Percentiles rank a stretch among this genome's conserved stretches.
phyloP scores from a whole-genome alignment of 2,113 vertebrate species.

The Tringa solitaria region DNA sequence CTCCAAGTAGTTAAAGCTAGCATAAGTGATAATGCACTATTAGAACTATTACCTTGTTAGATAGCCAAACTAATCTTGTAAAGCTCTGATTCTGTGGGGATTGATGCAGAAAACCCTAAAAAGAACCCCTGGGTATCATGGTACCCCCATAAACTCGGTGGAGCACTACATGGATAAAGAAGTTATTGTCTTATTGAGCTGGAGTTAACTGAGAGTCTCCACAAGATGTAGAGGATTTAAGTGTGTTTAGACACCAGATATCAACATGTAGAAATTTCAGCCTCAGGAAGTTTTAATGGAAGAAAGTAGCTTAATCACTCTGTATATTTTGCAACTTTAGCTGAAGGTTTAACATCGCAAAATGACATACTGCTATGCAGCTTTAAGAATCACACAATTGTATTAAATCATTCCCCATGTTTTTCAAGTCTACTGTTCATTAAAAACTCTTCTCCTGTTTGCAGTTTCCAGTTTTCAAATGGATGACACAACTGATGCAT shows the following conservation, averaged over 20 bases:
- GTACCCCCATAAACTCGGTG: not conserved
- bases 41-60: not conserved
- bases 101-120: not conserved
- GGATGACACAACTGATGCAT: conserved; percentile 28
- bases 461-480: conserved; percentile 13
- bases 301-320: conserved; percentile 39
- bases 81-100: not conserved
- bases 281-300: conserved; percentile 40
- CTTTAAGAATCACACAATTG: conserved; percentile 48
- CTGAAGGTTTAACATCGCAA: conserved; percentile 32
- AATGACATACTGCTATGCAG: conserved; percentile 45
- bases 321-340: conserved; percentile 28
- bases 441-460: not conserved
- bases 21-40: not conserved
- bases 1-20: conserved; percentile 30
- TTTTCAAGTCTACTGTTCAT: conserved; percentile 43
- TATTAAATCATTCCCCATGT: conserved; percentile 30
- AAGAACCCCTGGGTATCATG: not conserved
- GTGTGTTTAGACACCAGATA: not conserved
- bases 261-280: conserved; percentile 32
- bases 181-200: not conserved
- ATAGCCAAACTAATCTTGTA: not conserved
- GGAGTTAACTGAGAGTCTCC: not conserved
- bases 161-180: not conserved
- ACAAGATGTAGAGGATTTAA: not conserved